A percentile compares a stretch with the other conserved stretches of the same genome.
Conservation (phyloP, 2,113 vertebrate genomes). For the Lepus europaeus region DNA sequence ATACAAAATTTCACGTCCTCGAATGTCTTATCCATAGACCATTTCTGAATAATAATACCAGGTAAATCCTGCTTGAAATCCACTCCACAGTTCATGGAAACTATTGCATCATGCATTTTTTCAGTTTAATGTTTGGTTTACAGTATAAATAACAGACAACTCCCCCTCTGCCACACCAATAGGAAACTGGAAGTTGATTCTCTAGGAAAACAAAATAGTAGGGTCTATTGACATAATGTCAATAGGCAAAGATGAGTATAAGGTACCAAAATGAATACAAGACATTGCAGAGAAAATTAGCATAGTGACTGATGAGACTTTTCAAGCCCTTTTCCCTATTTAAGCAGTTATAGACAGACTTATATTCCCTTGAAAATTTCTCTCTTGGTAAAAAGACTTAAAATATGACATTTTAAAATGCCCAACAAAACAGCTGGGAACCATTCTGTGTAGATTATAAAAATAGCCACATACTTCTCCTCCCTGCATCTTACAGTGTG, state of each 20-base stretch:
- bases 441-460: constrained; percentile 43
- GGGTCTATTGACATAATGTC: neutral
- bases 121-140: neutral
- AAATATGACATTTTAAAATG: constrained; percentile 45
- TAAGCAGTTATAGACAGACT: neutral
- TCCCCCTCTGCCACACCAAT: neutral
- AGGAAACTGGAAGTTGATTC: neutral
- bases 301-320: neutral
- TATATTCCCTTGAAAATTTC: neutral
- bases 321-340: neutral
- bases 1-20: neutral
- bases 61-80: neutral
- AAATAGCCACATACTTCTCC: constrained; percentile 20
- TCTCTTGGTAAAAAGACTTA: constrained; percentile 22
- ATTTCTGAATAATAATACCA: neutral
- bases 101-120: neutral
- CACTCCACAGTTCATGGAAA: neutral
- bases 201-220: neutral
- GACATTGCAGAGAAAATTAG: neutral
- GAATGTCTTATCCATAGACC: neutral
- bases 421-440: constrained; percentile 41
- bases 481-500: neutral
- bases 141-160: neutral
- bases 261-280: neutral
- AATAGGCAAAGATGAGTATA: neutral